A percentile compares a stretch with the other conserved stretches of the same genome.
phyloP scores from a whole-genome alignment of 2,113 vertebrate species.

The Leptobrachium leishanense region DNA sequence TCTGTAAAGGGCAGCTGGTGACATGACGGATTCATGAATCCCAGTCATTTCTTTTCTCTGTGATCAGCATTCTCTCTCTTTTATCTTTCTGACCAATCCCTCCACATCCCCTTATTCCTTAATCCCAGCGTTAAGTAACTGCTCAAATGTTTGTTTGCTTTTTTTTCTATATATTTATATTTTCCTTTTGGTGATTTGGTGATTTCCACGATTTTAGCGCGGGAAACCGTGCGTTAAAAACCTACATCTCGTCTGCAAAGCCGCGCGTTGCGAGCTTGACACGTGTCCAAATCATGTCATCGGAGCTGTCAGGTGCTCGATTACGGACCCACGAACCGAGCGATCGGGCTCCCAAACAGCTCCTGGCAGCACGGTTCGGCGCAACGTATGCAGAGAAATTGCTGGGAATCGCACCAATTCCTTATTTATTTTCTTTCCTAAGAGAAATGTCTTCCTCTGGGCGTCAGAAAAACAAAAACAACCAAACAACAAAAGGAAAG shows the following conservation, averaged over 20 bases:
- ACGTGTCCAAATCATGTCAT: slow-evolving; percentile 26
- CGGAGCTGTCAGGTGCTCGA: slow-evolving; percentile 20
- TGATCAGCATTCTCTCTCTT: no score
- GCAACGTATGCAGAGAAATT: not conserved
- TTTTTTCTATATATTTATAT: no score
- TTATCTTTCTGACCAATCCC: no score
- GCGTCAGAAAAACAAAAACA: no score
- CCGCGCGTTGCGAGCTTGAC: not conserved
- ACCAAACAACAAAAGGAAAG: not conserved
- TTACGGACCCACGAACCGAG: slow-evolving; percentile 27
- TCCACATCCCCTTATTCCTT: no score
- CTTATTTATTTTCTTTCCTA: not conserved
- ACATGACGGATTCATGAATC: no score
- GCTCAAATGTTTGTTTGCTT: no score
- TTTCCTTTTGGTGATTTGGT: no score
- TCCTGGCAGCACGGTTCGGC: slow-evolving; percentile 16
- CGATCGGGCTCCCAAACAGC: slow-evolving; percentile 8
- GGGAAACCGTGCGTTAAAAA: not conserved
- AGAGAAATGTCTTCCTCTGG: not conserved
- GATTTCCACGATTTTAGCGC: no score
- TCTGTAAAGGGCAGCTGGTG: no score
- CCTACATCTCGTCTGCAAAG: slow-evolving; percentile 7
- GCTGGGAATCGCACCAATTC: not conserved
- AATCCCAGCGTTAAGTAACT: no score
- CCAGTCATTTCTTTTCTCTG: no score